Base-by-base conservation (phyloP, 2,797 vertebrate species). In the Enteromius anoplus region DNA sequence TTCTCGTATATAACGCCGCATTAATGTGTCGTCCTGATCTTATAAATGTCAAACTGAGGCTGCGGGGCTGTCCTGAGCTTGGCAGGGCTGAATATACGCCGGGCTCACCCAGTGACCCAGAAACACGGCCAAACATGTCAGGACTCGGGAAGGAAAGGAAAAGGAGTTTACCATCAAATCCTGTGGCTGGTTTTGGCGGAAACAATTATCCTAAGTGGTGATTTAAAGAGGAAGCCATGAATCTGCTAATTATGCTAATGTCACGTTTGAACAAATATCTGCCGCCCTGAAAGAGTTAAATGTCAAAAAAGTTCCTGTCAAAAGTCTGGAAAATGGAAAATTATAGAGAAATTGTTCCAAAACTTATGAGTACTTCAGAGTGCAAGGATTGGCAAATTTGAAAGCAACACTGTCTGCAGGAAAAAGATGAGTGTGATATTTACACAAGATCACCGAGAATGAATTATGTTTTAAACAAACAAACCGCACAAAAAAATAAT, bases 91-190 rank as follows among this genome's bases (percentile, higher is more conserved):
- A 94, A 89, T 93, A 93, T 76, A 94, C 92, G 84, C 89, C 87
- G 42, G 85, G 88, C 88, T 92, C 89, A 91, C 89, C 89, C 89
- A 88, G 26, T 87, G 89, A 93, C 80, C 93, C 91, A 94, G 91
- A 93, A 92, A 94, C 91, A 92, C 81, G 85, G 91, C 91, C 92
- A 88, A 90, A 90, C 90, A 92, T 93, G 93, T 92, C 93, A 93
- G 91, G 86, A 91, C 91, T 42, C 82, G 85, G 89, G 88, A 91
- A 93, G 91, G 88, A 91, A 91, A 92, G 68, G 91, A 91, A 91
- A 91, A 91, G 90, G 85, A 86, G 88, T 89, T 91, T 92, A 90
- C 90, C 92, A 93, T 93, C 91, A 88, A 88, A 90, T 88, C 65
- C 82, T 92, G 93, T 75, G 92, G 93, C 82, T 87, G 85, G 64